Evolutionary conservation across 2,113 vertebrate genomes (phyloP).

Genomic region (Alosa alosa): DNA sequence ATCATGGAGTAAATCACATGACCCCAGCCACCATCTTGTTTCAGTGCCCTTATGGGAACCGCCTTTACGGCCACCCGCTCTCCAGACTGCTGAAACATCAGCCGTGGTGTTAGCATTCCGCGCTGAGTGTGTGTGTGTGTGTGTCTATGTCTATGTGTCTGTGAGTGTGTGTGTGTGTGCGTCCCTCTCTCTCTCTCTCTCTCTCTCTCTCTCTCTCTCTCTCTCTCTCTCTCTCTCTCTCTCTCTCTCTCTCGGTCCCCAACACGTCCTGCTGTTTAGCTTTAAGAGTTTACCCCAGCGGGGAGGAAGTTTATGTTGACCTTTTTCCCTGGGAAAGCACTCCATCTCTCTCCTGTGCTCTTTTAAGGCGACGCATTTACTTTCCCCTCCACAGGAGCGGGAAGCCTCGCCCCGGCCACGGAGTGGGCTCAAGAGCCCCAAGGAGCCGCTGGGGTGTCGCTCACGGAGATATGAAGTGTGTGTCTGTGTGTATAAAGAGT

Average conservation of each 20-base stretch:
- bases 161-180: not conserved
- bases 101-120: conserved; percentile 40
- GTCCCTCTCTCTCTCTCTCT: not conserved
- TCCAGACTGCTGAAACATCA: conserved; percentile 21
- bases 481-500: conserved; percentile 1
- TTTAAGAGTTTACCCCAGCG: conserved; percentile 20
- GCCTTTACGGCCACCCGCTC: conserved; percentile 30
- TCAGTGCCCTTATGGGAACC: conserved; percentile 4
- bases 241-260: not conserved
- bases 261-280: conserved; percentile 22
- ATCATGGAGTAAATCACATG: not conserved
- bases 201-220: not conserved
- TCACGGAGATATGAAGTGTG: not conserved
- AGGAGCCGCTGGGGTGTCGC: not conserved
- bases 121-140: conserved; percentile 5
- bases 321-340: conserved; percentile 24
- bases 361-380: not conserved
- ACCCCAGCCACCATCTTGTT: not conserved
- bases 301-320: conserved; percentile 36
- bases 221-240: not conserved
- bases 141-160: not conserved
- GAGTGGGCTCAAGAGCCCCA: not conserved
- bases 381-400: not conserved
- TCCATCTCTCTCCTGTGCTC: not conserved
- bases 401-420: not conserved